phyloP scores from a whole-genome alignment of 2,113 vertebrate species.

The Pterocles burchelli region DNA sequence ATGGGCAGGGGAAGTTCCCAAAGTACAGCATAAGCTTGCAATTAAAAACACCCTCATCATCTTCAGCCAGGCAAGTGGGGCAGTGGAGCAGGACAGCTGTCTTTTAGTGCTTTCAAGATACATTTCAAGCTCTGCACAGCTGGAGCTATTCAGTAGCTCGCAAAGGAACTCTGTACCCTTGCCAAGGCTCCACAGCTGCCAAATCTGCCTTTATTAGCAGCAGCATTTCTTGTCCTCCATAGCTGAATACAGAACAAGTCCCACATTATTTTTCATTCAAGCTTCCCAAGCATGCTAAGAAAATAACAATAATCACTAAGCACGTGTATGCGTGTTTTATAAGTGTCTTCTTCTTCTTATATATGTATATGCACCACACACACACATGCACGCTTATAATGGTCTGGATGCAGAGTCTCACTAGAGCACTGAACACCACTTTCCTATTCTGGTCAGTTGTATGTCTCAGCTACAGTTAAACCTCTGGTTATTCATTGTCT shows the following conservation, averaged over 20 bases:
- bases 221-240: conserved; percentile 15
- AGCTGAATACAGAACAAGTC: conserved; percentile 49
- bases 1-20: fast-evolving
- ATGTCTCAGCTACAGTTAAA: neutral
- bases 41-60: neutral
- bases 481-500: neutral
- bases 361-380: neutral
- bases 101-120: conserved; percentile 54
- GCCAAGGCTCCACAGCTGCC: conserved; percentile 62
- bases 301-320: neutral
- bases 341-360: neutral
- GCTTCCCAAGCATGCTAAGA: neutral
- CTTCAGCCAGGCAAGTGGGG: conserved; percentile 5
- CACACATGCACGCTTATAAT: fast-evolving
- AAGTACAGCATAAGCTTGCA: neutral
- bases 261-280: conserved; percentile 51
- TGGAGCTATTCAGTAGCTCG: conserved; percentile 70
- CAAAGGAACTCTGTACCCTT: conserved; percentile 53
- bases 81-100: conserved; percentile 62
- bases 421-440: neutral
- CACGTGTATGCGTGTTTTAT: neutral
- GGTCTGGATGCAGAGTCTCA: neutral
- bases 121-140: conserved; percentile 66
- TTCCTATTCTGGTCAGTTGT: neutral
- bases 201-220: conserved; percentile 63